Evolutionary conservation across 2,888 invertebrate species (phyloP).

Genomic region (Epinotia ramella): DNA sequence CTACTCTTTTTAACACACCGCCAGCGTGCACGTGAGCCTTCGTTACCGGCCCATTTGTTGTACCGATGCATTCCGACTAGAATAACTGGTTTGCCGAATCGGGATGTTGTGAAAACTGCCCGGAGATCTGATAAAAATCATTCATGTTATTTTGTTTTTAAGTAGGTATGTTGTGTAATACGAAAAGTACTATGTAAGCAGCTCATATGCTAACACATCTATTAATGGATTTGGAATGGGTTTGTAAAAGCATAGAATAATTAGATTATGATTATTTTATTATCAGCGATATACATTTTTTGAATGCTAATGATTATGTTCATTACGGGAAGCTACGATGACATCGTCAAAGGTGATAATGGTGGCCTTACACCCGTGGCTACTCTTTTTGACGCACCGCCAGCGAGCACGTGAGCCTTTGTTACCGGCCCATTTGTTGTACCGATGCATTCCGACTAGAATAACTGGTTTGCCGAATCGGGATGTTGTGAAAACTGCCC

Average conservation of each 20-base stretch:
- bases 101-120: constrained; percentile 1
- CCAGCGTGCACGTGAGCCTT: background rate
- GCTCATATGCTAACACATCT: too few species aligned
- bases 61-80: constrained; percentile 55
- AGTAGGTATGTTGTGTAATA: too few species aligned
- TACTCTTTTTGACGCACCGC: background rate
- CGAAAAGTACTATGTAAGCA: too few species aligned
- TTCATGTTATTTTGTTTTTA: too few species aligned
- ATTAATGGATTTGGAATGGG: background rate
- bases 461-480: constrained; percentile 45
- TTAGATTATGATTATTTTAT: background rate
- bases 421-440: constrained; percentile 51
- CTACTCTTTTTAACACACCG: background rate
- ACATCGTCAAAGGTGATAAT: background rate
- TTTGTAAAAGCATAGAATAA: background rate
- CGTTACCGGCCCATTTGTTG: constrained; percentile 51
- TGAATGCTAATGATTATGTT: background rate
- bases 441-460: constrained; percentile 54
- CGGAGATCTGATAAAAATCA: background rate
- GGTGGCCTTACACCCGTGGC: background rate
- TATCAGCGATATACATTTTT: background rate
- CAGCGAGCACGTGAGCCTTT: background rate
- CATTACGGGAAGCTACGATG: background rate
- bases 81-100: constrained; percentile 45
- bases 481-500: background rate